Conservation (phyloP, 2,113 vertebrate species). For the Boulengeromyrus knoepffleri region DNA sequence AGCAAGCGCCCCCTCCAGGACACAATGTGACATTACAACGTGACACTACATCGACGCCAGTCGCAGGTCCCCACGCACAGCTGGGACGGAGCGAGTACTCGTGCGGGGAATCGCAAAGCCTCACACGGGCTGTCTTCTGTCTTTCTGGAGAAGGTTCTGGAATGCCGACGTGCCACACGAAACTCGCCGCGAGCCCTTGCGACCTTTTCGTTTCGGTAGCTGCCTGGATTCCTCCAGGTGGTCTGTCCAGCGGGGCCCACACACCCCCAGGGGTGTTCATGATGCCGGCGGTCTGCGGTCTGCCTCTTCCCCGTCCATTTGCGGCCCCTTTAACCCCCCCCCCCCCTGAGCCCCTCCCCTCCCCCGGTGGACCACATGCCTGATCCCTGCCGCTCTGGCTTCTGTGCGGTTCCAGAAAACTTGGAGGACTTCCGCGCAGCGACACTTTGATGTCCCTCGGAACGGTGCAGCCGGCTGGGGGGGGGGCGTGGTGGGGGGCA, state of each 20-base stretch:
- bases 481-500: neutral
- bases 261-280: neutral
- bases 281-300: neutral
- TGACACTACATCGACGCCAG: neutral
- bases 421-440: neutral
- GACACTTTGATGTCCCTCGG: neutral
- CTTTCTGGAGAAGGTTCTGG: neutral
- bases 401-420: neutral
- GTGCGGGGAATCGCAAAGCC: neutral
- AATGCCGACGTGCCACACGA: neutral
- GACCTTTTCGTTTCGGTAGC: neutral
- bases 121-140: neutral
- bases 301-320: neutral
- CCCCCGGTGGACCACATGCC: neutral
- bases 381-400: neutral
- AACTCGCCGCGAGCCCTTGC: neutral
- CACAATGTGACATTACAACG: neutral
- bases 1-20: neutral
- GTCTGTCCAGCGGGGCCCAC: neutral
- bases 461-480: neutral
- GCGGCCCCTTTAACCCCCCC: neutral
- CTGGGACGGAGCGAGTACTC: neutral
- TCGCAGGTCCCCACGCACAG: neutral
- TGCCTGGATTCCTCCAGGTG: neutral
- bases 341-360: neutral